Conservation (phyloP, 2,113 vertebrate species). For the Thamnophis sirtalis region DNA sequence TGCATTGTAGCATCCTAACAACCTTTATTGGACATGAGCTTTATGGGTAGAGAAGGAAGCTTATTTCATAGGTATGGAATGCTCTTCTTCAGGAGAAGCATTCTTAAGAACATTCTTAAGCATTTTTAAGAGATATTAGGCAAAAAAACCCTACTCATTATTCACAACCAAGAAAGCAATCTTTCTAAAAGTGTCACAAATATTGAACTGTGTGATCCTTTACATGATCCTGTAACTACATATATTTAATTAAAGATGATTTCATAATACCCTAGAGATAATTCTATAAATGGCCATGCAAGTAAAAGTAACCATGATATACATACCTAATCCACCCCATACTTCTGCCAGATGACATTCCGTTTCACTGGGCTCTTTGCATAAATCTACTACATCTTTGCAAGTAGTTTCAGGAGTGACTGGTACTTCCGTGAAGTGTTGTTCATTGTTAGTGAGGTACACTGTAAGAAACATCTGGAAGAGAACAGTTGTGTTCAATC, state of each 20-base stretch:
- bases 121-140: neutral
- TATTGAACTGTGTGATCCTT: neutral
- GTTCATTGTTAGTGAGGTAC: constrained; percentile 97
- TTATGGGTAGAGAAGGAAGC: neutral
- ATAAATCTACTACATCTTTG: constrained; percentile 93
- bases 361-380: constrained; percentile 88
- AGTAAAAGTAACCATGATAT: fast-evolving
- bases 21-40: neutral
- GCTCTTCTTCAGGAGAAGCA: neutral
- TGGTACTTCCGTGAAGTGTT: constrained; percentile 97
- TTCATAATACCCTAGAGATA: neutral
- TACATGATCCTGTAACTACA: neutral
- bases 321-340: constrained; percentile 91
- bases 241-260: neutral
- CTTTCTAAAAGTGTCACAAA: neutral
- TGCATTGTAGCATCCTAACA: neutral
- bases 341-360: constrained; percentile 92
- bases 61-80: neutral
- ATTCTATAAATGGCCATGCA: fast-evolving
- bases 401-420: constrained; percentile 91
- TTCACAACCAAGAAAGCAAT: neutral
- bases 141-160: neutral
- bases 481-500: neutral
- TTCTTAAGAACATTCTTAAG: neutral
- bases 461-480: constrained; percentile 96